Conservation (phyloP, 2,888 invertebrate genomes). For the Perizoma affinitatum region DNA sequence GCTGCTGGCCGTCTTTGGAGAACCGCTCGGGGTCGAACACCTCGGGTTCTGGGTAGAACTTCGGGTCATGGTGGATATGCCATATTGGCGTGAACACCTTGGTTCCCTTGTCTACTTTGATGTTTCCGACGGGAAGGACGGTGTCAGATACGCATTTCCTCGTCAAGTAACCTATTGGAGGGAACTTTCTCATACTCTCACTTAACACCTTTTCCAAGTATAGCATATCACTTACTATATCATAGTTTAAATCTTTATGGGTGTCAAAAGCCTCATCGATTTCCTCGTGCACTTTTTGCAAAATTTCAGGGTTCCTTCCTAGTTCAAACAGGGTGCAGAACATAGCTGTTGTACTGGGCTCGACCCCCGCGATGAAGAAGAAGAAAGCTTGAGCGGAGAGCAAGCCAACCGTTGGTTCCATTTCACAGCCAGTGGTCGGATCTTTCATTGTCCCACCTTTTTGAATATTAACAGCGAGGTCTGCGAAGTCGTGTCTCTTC, state of each 20-base stretch:
- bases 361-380: conserved; percentile 53
- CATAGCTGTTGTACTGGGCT: conserved; percentile 50
- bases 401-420: conserved; percentile 56
- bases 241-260: conserved; percentile 42
- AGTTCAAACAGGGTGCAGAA: conserved; percentile 45
- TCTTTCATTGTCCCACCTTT: conserved; percentile 55
- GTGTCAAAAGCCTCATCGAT: conserved; percentile 33
- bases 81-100: conserved; percentile 54
- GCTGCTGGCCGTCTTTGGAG: conserved; percentile 38
- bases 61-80: conserved; percentile 66
- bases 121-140: conserved; percentile 57
- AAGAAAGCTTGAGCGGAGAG: conserved; percentile 43
- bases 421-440: conserved; percentile 47
- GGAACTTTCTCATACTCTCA: conserved; percentile 40
- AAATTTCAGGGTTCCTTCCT: conserved; percentile 46
- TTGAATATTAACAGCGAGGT: conserved; percentile 56
- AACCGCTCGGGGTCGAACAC: conserved; percentile 70
- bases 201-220: conserved; percentile 47
- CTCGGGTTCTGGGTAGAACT: conserved; percentile 68
- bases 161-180: conserved; percentile 54
- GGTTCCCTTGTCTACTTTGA: conserved; percentile 56
- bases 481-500: conserved; percentile 54
- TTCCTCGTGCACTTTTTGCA: conserved; percentile 44
- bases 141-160: conserved; percentile 52
- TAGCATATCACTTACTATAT: conserved; percentile 43